A percentile compares a stretch with the other conserved stretches of the same genome.
phyloP scores from a whole-genome alignment of 30 jellyfish, hydroid and myxozoan species.

The Catostylus mosaicus region DNA sequence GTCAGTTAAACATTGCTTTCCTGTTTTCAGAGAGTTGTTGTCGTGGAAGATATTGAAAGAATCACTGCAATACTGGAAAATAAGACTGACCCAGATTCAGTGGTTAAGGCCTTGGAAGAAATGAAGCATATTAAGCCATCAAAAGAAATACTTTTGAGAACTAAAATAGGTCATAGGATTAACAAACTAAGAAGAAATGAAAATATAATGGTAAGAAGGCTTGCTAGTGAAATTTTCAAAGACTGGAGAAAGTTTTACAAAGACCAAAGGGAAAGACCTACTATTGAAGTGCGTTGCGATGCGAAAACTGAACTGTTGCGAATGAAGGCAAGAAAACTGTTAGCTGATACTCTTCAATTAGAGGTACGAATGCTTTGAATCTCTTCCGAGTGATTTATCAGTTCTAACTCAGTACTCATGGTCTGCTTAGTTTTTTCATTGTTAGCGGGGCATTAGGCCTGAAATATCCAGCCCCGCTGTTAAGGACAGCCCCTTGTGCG shows the following conservation, averaged over 20 bases:
- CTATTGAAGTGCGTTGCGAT: slow-evolving; percentile 87
- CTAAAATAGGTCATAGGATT: slow-evolving; percentile 87
- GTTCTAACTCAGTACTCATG: neutral
- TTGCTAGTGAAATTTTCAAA: slow-evolving; percentile 65
- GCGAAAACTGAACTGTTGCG: slow-evolving; percentile 75
- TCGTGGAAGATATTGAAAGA: slow-evolving; percentile 75
- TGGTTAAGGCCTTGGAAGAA: slow-evolving; percentile 54
- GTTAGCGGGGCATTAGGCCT: neutral
- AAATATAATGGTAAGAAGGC: slow-evolving; percentile 46
- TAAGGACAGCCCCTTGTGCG: too few species aligned
- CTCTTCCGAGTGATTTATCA: too few species aligned
- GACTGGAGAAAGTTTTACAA: slow-evolving; percentile 88
- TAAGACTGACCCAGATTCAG: slow-evolving; percentile 12
- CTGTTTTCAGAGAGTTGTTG: slow-evolving; percentile 88
- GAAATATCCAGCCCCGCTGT: too few species aligned
- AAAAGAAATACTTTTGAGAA: slow-evolving; percentile 75
- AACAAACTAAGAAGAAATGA: slow-evolving; percentile 77
- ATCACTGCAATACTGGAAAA: slow-evolving; percentile 50
- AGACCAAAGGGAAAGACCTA: slow-evolving; percentile 59
- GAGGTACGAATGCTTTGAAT: slow-evolving; percentile 30
- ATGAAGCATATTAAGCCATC: slow-evolving; percentile 79
- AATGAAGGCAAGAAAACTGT: slow-evolving; percentile 77
- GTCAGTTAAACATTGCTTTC: too few species aligned
- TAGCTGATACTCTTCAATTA: slow-evolving; percentile 51
- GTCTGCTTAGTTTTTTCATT: neutral